Base-by-base conservation (phyloP, 2,888 invertebrate genomes). In the Fragum fragum region DNA sequence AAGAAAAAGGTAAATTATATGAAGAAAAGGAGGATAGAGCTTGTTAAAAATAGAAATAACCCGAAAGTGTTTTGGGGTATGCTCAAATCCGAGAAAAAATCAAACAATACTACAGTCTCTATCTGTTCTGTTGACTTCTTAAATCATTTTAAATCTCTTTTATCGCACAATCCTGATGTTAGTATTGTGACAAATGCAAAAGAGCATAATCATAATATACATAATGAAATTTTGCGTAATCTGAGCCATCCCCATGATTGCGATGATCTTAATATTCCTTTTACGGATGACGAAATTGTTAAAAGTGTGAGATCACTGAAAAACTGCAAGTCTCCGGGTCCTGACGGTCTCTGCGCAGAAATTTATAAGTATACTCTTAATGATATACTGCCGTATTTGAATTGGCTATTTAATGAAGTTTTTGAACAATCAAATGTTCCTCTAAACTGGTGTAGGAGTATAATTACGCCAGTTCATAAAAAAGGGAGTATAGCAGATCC, bases 401-500 rank as follows among this genome's bases (percentile, higher is more conserved):
- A 70, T 18, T 16, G 1, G 16, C 16, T 70, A 14, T 63, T 32
- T 18, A 63, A 29, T 29, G 32, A 63, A 63, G 18, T 63, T 36
- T n/a, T 63, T 32, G 63, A 63, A 3, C n/a, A n/a, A 18, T n/a
- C 23, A 23, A n/a, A 11, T 32, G n/a, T 63, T 63, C 63, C 32
- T 1, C 2, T n/a, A 5, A 18, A 63, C 3, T 63, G 63, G 63
- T 23, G 63, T 18, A n/a, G 26, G n/a, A 63, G 63, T 63, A 36
- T 63, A 18, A 63, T 32, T 23, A 11, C 63, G n/a, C 32, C 63
- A 63, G 14, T 63, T n/a, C 36, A 63, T 36, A 63, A 29, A 63
- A 63, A 63, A 28, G 71, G 73, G 36, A 21, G 18, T 42, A 73
- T 36, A 47, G 28, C n/a, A 26, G 63, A 68, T 14, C 72, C 72